Percentiles rank a stretch among this genome's conserved stretches.
Conservation (phyloP, 2,888 invertebrate species). For the Aelia acuminata region DNA sequence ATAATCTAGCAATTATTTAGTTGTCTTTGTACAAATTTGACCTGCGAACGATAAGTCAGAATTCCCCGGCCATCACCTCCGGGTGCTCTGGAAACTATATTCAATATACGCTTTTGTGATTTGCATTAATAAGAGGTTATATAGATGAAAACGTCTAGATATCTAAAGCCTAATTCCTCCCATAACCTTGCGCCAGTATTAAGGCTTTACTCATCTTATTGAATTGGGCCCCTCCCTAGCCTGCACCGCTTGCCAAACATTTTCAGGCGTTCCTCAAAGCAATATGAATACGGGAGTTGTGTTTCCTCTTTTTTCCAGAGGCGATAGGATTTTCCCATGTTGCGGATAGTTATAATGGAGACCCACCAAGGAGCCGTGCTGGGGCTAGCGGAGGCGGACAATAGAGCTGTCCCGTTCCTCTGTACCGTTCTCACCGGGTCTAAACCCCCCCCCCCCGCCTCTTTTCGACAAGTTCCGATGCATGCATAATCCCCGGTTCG, state of each 20-base stretch:
- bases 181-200: too few species aligned
- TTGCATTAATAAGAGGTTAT: too few species aligned
- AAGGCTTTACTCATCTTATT: too few species aligned
- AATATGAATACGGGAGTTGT: constrained; percentile 7
- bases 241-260: not conserved
- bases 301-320: not conserved
- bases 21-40: too few species aligned
- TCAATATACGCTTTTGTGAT: too few species aligned
- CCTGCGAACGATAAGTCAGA: too few species aligned
- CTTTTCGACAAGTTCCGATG: not conserved
- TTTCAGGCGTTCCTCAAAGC: not conserved
- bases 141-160: too few species aligned
- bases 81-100: too few species aligned
- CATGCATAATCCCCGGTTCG: not conserved
- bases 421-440: not conserved
- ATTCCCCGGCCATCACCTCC: too few species aligned
- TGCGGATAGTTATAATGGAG: not conserved
- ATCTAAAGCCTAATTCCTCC: too few species aligned
- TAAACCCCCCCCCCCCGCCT: not conserved
- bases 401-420: not conserved
- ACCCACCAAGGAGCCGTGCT: not conserved
- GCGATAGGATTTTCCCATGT: constrained; percentile 13
- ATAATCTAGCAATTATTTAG: too few species aligned
- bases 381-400: constrained; percentile 17
- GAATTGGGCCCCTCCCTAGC: too few species aligned